Percentiles rank a stretch among this genome's conserved stretches.
phyloP scores from a whole-genome alignment of 2,888 invertebrate species.

The Druceiella hillmani region DNA sequence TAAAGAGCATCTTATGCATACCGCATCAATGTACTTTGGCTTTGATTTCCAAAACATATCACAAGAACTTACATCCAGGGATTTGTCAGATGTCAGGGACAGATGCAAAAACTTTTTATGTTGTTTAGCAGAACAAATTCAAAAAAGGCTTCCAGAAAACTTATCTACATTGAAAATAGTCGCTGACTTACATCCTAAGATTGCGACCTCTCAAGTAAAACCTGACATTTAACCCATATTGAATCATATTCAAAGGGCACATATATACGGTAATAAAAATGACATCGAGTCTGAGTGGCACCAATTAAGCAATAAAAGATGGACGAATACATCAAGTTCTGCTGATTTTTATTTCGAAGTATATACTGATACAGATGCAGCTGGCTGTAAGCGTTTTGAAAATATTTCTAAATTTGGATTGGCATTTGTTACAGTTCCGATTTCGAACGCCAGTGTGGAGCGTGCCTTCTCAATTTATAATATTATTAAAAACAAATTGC shows the following conservation, averaged over 20 bases:
- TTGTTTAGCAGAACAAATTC: conserved; percentile 14
- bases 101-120: conserved; percentile 19
- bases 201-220: too few relatives aligned
- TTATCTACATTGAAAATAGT: conserved; percentile 17
- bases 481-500: too few relatives aligned
- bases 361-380: too few relatives aligned
- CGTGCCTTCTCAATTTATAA: conserved; percentile 20
- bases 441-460: conserved; percentile 19
- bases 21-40: conserved; percentile 22
- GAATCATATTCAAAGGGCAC: too few relatives aligned
- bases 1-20: conserved; percentile 17
- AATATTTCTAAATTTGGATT: conserved; percentile 17
- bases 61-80: conserved; percentile 9
- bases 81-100: conserved; percentile 17
- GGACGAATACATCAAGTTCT: too few relatives aligned
- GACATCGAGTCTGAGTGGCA: conserved; percentile 20
- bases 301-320: conserved; percentile 17
- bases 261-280: conserved; percentile 18
- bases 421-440: conserved; percentile 14
- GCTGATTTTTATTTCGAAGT: too few relatives aligned
- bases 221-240: too few relatives aligned
- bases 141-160: conserved; percentile 19
- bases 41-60: conserved; percentile 19
- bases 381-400: conserved; percentile 14
- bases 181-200: too few relatives aligned